Base-by-base conservation (phyloP, 2,113 vertebrate species). In the Oncorhynchus keta region DNA sequence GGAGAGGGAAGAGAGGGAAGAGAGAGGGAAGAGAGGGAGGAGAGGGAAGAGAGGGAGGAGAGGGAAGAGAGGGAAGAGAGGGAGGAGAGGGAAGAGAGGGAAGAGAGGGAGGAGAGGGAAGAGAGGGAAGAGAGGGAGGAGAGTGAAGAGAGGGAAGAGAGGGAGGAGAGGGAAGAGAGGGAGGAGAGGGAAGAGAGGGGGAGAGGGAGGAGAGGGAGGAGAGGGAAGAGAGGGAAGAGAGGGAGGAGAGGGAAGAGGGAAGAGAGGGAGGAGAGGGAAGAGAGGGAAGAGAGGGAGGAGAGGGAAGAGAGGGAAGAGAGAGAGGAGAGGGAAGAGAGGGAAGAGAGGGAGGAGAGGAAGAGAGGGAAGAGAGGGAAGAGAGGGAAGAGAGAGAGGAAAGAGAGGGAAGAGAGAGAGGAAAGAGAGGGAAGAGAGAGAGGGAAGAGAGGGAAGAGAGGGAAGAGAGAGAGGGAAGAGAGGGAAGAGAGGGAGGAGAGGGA, bases 381-480 rank as follows among this genome's bases (percentile, higher is more conserved):
- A 62, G 28, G 18, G 26, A 35, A 32, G 35, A 6, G 70, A 24
- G 24, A 14, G 70, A 69, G 71, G 32, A 81, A n/a, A n/a, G n/a
- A n/a, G 59, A 28, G 69, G 81, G 66, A 28, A 28, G 48, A 59
- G 79, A 57, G 49, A 6, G 72, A 68, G 22, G 72, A 73, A 74
- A 73, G 62, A 82, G 81, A 77, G 76, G 75, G 72, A 80, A 24
- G 24, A 24, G 24, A 24, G 78, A 26, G 26, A 26, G 75, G 8
- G 79, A 79, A 69, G 3, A 78, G 82, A 88, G 81, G 28, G 28
- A 5, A 7, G 35, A 1, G 1, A 80, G 66, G 51, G 72, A 59
- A 14, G n/a, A 32, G 61, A 80, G 66, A 26, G 26, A 26, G 26
- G 26, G 26, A 30, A 2, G 32, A 73, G 48, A 59, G 79, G 18